A percentile compares a stretch with the other conserved stretches of the same genome.
phyloP scores from a whole-genome alignment of 2,888 invertebrate species.

The Eristalis intricaria region DNA sequence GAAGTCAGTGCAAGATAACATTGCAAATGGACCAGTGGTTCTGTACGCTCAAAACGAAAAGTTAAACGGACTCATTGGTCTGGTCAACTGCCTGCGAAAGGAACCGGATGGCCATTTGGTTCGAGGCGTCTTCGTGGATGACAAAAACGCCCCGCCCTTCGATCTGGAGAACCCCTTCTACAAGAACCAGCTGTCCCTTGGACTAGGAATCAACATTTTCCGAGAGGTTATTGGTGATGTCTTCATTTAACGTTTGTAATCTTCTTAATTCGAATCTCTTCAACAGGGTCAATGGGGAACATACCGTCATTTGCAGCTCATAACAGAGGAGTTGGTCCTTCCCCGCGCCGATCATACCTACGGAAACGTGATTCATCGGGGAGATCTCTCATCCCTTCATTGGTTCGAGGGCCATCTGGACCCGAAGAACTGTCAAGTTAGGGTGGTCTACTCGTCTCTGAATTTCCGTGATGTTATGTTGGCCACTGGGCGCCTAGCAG shows the following conservation, averaged over 20 bases:
- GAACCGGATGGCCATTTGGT: conserved; percentile 88
- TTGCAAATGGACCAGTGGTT: conserved; percentile 81
- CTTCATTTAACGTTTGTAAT: too few relatives aligned
- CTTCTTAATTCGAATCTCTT: background rate
- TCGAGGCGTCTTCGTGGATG: conserved; percentile 85
- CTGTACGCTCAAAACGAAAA: conserved; percentile 86
- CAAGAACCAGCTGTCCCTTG: conserved; percentile 85
- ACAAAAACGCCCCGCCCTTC: conserved; percentile 85
- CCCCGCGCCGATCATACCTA: conserved; percentile 86
- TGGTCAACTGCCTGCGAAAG: conserved; percentile 91
- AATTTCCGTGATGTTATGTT: conserved; percentile 98
- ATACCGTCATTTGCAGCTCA: conserved; percentile 89
- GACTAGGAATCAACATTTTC: conserved; percentile 90
- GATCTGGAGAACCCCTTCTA: conserved; percentile 86
- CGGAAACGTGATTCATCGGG: conserved; percentile 89
- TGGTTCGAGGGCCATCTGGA: conserved; percentile 89
- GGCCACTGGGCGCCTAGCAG: conserved; percentile 93
- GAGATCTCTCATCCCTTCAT: conserved; percentile 92
- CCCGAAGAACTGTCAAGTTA: conserved; percentile 82
- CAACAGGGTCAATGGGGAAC: conserved; percentile 85
- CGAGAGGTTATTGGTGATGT: conserved; percentile 82
- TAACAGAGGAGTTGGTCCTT: conserved; percentile 79
- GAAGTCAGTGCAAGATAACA: conserved; percentile 75
- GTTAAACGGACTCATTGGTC: conserved; percentile 91
- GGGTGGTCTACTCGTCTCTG: conserved; percentile 86